A percentile compares a stretch with the other conserved stretches of the same genome.
phyloP scores from a whole-genome alignment of 2,888 invertebrate species.

The Plagiodera versicolora region DNA sequence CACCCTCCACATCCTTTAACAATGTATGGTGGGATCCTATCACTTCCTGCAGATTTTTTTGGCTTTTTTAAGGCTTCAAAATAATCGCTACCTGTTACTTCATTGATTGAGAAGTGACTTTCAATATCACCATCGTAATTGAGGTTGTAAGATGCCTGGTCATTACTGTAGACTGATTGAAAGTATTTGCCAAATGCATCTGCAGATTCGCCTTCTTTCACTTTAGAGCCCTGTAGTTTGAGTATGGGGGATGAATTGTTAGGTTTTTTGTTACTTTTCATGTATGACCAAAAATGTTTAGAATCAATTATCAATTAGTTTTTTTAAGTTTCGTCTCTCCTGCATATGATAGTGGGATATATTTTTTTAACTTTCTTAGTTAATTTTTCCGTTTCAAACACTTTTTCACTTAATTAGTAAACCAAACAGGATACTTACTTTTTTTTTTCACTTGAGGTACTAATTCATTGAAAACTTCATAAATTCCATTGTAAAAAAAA shows the following conservation, averaged over 20 bases:
- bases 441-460: slow-evolving; percentile 3
- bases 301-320: neutral
- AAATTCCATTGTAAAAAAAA: neutral
- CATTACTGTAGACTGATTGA: neutral
- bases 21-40: slow-evolving; percentile 1
- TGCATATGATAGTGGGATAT: neutral
- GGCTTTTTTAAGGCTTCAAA: neutral
- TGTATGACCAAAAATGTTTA: slow-evolving; percentile 1
- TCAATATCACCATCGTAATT: neutral
- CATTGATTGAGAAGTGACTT: neutral
- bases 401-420: neutral
- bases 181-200: neutral
- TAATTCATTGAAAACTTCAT: neutral
- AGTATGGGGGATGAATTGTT: neutral
- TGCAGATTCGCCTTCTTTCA: slow-evolving; percentile 1
- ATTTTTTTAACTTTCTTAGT: neutral
- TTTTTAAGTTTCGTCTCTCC: too few species aligned
- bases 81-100: neutral
- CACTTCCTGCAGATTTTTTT: neutral
- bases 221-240: neutral
- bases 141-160: too few species aligned
- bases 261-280: neutral
- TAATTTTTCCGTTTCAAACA: neutral
- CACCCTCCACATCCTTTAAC: neutral
- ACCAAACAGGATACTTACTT: neutral